Conservation (phyloP, 2,888 invertebrate species). For the Flexamia atlantica region DNA sequence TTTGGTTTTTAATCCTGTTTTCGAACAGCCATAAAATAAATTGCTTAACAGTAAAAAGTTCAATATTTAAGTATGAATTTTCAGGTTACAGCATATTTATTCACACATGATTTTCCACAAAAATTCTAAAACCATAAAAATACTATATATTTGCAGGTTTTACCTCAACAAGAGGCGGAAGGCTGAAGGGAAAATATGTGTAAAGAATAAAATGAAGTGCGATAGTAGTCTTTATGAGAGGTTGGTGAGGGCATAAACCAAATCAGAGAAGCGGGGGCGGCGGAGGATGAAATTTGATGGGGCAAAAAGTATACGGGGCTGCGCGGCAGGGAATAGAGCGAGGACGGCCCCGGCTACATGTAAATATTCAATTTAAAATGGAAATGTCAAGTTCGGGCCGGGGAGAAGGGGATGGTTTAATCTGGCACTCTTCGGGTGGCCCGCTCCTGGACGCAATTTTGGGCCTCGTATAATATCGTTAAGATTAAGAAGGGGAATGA, state of each 20-base stretch:
- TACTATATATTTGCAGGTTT: too few species aligned
- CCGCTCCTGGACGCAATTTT: conserved; percentile 16
- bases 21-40: too few species aligned
- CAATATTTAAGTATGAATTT: too few species aligned
- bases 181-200: neutral
- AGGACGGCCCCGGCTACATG: conserved; percentile 1
- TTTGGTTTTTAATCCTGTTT: too few species aligned
- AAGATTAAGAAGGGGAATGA: conserved; percentile 21
- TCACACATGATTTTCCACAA: too few species aligned
- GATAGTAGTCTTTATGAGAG: conserved; percentile 14
- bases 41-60: too few species aligned
- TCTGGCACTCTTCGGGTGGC: conserved; percentile 47
- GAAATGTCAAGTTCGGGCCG: conserved; percentile 38
- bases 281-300: conserved; percentile 3
- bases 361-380: conserved; percentile 57
- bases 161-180: neutral
- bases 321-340: neutral
- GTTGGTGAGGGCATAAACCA: conserved; percentile 8
- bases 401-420: conserved; percentile 39
- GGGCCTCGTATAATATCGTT: neutral
- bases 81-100: too few species aligned
- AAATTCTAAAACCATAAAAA: too few species aligned
- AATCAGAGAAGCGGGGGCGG: conserved; percentile 15
- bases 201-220: conserved; percentile 14
- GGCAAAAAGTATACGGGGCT: neutral